Conservation (phyloP, 30 jellyfish, hydroid and myxozoan species). For the Aurelia aurita complex sp. Pacific region DNA sequence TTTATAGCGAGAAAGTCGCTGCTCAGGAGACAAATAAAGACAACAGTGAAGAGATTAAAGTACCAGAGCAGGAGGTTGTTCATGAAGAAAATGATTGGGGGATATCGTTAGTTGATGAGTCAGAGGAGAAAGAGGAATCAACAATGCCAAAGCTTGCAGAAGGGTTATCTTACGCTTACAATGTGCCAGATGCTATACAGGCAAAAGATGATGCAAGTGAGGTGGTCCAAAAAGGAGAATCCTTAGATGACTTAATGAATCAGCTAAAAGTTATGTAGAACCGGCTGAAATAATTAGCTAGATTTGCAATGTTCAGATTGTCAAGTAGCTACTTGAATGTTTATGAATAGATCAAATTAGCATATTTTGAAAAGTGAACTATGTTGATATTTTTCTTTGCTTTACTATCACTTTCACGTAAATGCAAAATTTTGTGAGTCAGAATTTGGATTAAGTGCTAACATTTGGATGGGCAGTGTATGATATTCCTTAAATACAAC, state of each 20-base stretch:
- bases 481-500: no score
- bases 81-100: slow-evolving; percentile 98
- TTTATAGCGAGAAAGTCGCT: slow-evolving; percentile 61
- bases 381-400: no score
- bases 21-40: slow-evolving; percentile 18
- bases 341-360: no score
- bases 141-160: slow-evolving; percentile 73
- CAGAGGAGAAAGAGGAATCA: slow-evolving; percentile 69
- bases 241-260: slow-evolving; percentile 67
- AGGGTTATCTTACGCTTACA: slow-evolving; percentile 89
- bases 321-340: no score
- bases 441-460: no score
- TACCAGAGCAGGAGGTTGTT: slow-evolving; percentile 49
- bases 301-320: no score
- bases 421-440: no score
- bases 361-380: no score
- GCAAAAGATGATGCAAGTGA: slow-evolving; percentile 8
- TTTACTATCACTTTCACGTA: no score
- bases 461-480: no score
- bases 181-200: slow-evolving; percentile 56
- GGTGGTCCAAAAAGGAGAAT: slow-evolving; percentile 10
- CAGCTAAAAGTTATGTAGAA: slow-evolving; percentile 44
- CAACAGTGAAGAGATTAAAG: slow-evolving; percentile 9
- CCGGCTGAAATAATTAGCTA: no score
- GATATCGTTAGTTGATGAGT: slow-evolving; percentile 88